These are phyloP conservation scores for Axea sp. DNA, from an alignment of 2,888 invertebrate genomes.

Conservation along the genomic window DNA sequence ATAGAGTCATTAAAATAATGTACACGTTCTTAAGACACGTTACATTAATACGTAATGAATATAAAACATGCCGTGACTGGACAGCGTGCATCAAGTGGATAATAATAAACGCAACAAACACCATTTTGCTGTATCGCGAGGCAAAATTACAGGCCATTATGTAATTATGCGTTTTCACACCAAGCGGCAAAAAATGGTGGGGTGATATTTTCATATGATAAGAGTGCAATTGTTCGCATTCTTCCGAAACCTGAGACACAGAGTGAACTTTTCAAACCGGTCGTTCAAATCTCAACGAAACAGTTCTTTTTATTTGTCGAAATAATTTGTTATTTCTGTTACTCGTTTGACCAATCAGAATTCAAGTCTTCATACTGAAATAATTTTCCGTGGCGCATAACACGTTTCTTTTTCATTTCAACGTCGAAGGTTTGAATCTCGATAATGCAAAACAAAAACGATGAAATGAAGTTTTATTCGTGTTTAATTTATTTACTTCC, in stretches of 20 bases:
- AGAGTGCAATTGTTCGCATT: constrained; percentile 7
- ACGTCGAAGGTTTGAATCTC: no score
- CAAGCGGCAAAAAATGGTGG: constrained; percentile 8
- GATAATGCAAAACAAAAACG: no score
- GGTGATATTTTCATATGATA: constrained; percentile 21
- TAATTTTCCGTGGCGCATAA: no score
- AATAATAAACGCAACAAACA: constrained; percentile 47
- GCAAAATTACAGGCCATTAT: constrained; percentile 43
- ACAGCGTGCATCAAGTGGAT: constrained; percentile 47
- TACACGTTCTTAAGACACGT: constrained; percentile 38
- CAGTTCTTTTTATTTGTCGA: no score
- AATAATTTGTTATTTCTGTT: no score
- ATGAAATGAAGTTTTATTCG: no score
- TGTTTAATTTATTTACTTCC: no score
- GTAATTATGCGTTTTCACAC: constrained; percentile 39
- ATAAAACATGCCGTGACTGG: constrained; percentile 52
- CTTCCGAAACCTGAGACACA: no score
- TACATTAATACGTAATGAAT: constrained; percentile 43
- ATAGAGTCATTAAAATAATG: constrained; percentile 54
- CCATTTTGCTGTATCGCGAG: constrained; percentile 36
- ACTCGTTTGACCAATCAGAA: no score
- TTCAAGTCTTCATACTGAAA: no score
- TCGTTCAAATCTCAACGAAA: constrained; percentile 8
- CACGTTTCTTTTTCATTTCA: no score
- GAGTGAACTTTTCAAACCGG: not conserved